Evolutionary conservation across 1,140 invertebrate genomes (phyloP).

Genomic region (Heliconius nattereri): DNA sequence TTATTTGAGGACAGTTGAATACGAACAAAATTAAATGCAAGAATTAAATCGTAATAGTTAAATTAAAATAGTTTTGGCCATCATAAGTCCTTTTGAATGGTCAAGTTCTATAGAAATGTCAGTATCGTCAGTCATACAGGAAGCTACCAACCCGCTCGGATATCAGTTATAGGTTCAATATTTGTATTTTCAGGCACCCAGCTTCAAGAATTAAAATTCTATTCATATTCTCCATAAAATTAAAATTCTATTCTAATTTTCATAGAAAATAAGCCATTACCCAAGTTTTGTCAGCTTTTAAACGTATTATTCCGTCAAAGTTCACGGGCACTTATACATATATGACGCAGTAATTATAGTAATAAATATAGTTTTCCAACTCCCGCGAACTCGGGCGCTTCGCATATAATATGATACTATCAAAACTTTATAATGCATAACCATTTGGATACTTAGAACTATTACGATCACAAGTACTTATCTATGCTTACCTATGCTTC

Average conservation of each 20-base stretch:
- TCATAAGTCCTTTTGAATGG: too few species aligned
- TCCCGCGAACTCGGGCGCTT: background rate
- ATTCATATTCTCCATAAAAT: too few species aligned
- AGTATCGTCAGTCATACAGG: too few species aligned
- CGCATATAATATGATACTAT: background rate
- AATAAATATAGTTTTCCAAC: slow-evolving; percentile 7
- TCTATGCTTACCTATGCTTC: background rate
- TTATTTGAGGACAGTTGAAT: too few species aligned
- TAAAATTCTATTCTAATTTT: background rate
- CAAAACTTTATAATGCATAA: slow-evolving; percentile 10
- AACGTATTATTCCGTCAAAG: background rate
- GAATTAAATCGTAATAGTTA: too few species aligned
- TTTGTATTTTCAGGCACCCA: too few species aligned
- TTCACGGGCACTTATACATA: background rate
- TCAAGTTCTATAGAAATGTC: too few species aligned
- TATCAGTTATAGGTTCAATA: too few species aligned
- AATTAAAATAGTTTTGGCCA: too few species aligned
- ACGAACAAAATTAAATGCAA: too few species aligned
- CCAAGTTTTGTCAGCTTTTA: background rate
- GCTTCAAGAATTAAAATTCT: background rate
- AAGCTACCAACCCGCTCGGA: too few species aligned
- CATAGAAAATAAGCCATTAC: background rate
- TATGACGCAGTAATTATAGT: background rate
- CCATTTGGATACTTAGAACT: slow-evolving; percentile 11
- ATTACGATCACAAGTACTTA: background rate